phyloP scores from a whole-genome alignment of 2,797 vertebrate genomes.

The Meda fulgida region DNA sequence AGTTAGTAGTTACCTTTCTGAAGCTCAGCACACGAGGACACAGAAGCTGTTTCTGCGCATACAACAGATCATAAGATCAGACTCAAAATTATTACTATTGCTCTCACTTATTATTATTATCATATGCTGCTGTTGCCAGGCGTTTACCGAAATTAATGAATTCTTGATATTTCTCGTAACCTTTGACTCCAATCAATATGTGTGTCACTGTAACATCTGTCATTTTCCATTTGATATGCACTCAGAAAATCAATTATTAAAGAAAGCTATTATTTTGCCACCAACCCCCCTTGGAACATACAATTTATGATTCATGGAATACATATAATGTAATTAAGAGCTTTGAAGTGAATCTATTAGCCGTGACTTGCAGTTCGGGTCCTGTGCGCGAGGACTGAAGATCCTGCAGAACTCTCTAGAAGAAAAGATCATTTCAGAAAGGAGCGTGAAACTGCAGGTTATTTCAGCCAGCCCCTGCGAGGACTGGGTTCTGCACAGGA shows the following conservation, averaged over 20 bases:
- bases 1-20: not conserved
- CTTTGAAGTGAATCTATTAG: conserved; percentile 81
- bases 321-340: conserved; percentile 85
- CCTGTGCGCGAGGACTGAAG: not conserved
- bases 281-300: conserved; percentile 74
- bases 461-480: too few relatives aligned
- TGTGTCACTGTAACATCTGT: conserved; percentile 66
- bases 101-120: conserved; percentile 24
- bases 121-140: conserved; percentile 26
- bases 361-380: conserved; percentile 74
- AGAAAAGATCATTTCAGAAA: not conserved
- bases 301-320: conserved; percentile 86
- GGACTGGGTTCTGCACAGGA: too few relatives aligned
- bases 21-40: too few relatives aligned
- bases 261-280: conserved; percentile 76
- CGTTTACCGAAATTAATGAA: conserved; percentile 54
- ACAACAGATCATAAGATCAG: conserved; percentile 45
- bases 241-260: conserved; percentile 81
- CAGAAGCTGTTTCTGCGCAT: not conserved
- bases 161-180: conserved; percentile 62
- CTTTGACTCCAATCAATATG: conserved; percentile 73
- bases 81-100: not conserved
- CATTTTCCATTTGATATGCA: conserved; percentile 75
- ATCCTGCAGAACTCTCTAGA: too few relatives aligned
- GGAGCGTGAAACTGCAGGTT: too few relatives aligned